Evolutionary conservation across 1,140 invertebrate genomes (phyloP).

Genomic region (Campoletis sonorensis): DNA sequence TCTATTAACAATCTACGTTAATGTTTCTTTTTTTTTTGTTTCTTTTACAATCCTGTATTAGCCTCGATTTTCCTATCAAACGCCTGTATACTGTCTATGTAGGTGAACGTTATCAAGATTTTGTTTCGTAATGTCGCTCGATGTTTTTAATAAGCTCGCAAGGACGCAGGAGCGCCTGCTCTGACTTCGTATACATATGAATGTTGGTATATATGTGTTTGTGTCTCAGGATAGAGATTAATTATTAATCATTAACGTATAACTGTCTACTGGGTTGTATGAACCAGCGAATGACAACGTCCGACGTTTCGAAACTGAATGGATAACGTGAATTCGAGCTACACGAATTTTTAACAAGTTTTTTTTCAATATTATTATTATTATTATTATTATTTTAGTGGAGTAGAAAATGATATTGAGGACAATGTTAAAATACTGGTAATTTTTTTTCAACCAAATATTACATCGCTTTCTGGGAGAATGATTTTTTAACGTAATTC

Average conservation of each 20-base stretch:
- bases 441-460: no score
- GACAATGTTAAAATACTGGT: no score
- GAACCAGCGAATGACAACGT: conserved; percentile 1
- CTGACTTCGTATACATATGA: background rate
- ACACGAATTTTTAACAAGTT: background rate
- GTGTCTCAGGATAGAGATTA: conserved; percentile 11
- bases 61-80: conserved; percentile 7
- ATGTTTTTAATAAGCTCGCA: conserved; percentile 10
- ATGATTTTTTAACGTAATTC: no score
- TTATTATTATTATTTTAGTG: no score
- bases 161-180: conserved; percentile 28
- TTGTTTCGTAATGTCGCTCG: conserved; percentile 32
- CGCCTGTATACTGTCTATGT: no score
- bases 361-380: no score
- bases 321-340: background rate
- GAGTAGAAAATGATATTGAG: no score
- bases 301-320: background rate
- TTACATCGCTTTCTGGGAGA: no score
- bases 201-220: no score
- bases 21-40: no score
- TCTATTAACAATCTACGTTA: background rate
- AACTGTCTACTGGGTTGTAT: background rate
- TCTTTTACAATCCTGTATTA: no score
- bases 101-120: no score
- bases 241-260: conserved; percentile 27